Conservation (phyloP, 2,888 invertebrate species). For the Sepioteuthis lessoniana region DNA sequence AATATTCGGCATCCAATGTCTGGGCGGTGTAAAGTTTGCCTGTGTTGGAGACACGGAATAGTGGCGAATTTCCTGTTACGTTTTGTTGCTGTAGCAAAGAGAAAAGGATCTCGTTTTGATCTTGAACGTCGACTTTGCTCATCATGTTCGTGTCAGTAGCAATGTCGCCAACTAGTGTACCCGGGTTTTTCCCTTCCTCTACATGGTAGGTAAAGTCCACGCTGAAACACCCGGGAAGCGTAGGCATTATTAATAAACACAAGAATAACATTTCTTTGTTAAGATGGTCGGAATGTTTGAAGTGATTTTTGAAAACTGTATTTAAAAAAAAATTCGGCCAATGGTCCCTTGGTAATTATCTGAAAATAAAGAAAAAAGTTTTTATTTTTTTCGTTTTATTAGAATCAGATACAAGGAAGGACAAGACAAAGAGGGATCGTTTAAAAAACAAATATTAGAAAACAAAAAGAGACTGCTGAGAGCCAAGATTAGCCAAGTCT, state of each 20-base stretch:
- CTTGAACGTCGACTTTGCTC: neutral
- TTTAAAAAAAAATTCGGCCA: neutral
- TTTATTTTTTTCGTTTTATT: too few relatives aligned
- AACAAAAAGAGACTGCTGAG: too few relatives aligned
- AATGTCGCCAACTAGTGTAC: conserved; percentile 20
- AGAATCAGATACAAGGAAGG: too few relatives aligned
- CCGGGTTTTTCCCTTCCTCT: conserved; percentile 43
- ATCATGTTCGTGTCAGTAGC: neutral
- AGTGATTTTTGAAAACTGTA: neutral
- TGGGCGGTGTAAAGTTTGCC: conserved; percentile 17
- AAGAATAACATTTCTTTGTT: neutral
- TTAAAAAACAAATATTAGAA: too few relatives aligned
- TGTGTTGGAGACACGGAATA: neutral
- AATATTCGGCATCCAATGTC: conserved; percentile 37
- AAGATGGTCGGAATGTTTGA: neutral
- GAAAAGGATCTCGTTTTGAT: neutral
- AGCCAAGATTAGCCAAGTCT: too few relatives aligned
- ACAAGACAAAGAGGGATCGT: neutral
- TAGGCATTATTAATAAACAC: neutral
- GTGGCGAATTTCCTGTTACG: neutral
- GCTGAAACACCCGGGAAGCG: neutral
- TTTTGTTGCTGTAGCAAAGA: conserved; percentile 23
- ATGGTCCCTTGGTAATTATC: neutral
- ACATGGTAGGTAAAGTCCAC: conserved; percentile 39
- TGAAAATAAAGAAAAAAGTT: neutral